Evolutionary conservation across 2,113 vertebrate species (phyloP), one percentile per base, ranked within the genome.

Genomic region (Puntigrus tetrazona): DNA sequence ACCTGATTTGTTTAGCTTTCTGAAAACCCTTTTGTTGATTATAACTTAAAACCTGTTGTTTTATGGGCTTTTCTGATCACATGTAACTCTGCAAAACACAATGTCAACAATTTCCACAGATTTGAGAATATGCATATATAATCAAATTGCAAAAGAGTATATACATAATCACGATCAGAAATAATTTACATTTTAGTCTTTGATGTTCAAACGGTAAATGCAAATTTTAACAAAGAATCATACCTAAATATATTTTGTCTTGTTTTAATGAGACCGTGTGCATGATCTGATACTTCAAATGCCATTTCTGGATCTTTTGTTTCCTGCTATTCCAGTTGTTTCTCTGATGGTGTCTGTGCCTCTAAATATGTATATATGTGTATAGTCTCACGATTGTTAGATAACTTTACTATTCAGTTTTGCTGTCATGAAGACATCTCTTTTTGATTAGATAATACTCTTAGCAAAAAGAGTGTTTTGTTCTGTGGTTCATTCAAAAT

Each of bases 391-490:
- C 34, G 3, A 43, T 43, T 75, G 25, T 50, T 75, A 1, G 16
- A 75, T 20, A 75, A 50, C 36, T 74, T 47, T 45, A 50, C 25
- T 50, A 73, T 27, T 65, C 29, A 61, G 45, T 65, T 59, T 27
- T 31, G n/a, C 59, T 47, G 41, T 47, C 3, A 29, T 77, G n/a
- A 36, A 34, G 50, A 29, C 75, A 57, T 10, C 47, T 22, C 2
- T 43, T 61, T 78, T 41, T 38, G 36, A 78, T 47, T 47, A 80
- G 45, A 67, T 67, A 67, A 67, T 45, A 65, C 41, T 47, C 4
- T 80, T 67, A 81, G 78, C 61, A 50, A 34, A 81, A 27, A 34
- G 41, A 7, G 78, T 29, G 41, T 67, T 29, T 67, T 65, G 59
- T 47, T 47, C 41, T 67, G 41, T 80, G 78, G 14, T 61, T 61